Evolutionary conservation across 2,113 vertebrate species (phyloP).

Genomic region (Neolamprologus toae): DNA sequence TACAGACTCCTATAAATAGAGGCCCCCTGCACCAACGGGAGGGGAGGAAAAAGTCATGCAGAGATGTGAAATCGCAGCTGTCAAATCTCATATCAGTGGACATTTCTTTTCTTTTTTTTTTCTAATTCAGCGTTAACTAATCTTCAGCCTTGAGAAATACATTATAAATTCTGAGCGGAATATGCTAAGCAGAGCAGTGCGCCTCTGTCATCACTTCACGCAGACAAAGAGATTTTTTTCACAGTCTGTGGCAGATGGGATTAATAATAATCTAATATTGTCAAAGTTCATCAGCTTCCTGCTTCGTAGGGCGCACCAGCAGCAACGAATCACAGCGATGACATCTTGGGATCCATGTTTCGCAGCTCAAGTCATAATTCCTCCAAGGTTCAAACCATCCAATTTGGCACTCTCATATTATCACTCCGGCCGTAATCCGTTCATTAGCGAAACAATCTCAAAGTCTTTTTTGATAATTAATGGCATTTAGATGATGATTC

Average conservation of each 20-base stretch:
- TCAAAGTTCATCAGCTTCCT: conserved; percentile 36
- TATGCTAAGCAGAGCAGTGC: conserved; percentile 17
- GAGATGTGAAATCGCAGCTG: conserved; percentile 9
- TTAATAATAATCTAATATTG: conserved; percentile 44
- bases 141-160: background rate
- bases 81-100: conserved; percentile 15
- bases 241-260: background rate
- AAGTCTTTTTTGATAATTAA: conserved; percentile 47
- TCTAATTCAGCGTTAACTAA: background rate
- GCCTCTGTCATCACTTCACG: background rate
- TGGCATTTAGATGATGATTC: conserved; percentile 47
- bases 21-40: background rate
- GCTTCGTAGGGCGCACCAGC: background rate
- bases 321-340: background rate
- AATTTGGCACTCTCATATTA: conserved; percentile 27
- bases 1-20: background rate
- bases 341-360: conserved; percentile 11
- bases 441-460: conserved; percentile 53
- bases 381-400: conserved; percentile 17
- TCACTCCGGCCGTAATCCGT: conserved; percentile 38
- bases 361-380: background rate
- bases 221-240: conserved; percentile 27
- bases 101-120: background rate
- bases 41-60: background rate
- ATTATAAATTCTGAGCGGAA: conserved; percentile 14